These are phyloP conservation scores for Xestobium rufovillosum DNA, from an alignment of 2,888 invertebrate species.

Conservation along the genomic window DNA sequence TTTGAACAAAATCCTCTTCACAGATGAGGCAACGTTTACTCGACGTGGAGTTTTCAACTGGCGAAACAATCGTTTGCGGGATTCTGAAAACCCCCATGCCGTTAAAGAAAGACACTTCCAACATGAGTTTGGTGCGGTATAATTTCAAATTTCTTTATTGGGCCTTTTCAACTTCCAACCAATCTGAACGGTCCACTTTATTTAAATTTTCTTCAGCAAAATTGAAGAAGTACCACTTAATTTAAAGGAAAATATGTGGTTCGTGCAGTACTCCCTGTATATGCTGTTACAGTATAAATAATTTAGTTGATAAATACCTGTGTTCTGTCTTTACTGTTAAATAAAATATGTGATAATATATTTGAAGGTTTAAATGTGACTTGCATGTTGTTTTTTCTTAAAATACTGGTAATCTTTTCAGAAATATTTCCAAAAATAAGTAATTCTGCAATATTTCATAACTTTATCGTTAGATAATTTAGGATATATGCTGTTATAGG, in stretches of 20 bases:
- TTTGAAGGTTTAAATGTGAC: too few relatives aligned
- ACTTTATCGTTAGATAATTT: too few relatives aligned
- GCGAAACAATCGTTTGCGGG: constrained; percentile 2
- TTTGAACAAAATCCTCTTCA: background rate
- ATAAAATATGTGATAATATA: too few relatives aligned
- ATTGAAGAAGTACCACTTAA: background rate
- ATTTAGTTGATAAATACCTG: too few relatives aligned
- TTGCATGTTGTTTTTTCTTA: too few relatives aligned
- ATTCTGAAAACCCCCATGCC: constrained; percentile 2
- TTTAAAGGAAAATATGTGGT: background rate
- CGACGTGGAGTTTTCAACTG: background rate
- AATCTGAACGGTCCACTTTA: constrained; percentile 1
- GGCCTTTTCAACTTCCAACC: background rate
- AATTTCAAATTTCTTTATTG: background rate
- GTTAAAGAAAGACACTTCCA: background rate
- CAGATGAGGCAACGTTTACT: constrained; percentile 2
- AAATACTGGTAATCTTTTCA: too few relatives aligned
- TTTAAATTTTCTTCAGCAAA: constrained; percentile 1
- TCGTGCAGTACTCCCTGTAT: too few relatives aligned
- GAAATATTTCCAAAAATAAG: too few relatives aligned
- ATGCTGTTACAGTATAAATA: too few relatives aligned
- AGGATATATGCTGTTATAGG: too few relatives aligned
- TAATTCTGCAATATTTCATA: too few relatives aligned
- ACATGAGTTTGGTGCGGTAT: constrained; percentile 3
- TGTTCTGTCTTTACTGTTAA: too few relatives aligned